These are phyloP conservation scores for Micropoecilia bifurca DNA, from an alignment of 2,797 vertebrate genomes.

Conservation along the genomic window DNA sequence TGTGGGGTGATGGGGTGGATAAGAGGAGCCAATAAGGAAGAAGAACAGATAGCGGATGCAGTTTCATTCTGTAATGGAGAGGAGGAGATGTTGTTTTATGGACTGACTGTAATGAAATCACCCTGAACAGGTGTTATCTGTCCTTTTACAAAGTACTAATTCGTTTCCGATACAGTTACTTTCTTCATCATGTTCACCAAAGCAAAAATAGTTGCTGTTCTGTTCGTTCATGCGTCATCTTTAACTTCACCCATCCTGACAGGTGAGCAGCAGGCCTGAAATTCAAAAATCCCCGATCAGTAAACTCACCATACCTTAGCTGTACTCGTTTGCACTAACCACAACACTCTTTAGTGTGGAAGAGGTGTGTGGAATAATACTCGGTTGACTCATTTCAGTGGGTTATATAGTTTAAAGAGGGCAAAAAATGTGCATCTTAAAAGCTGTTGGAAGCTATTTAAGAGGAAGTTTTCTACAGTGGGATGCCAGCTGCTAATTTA, in stretches of 20 bases:
- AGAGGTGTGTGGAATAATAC: neutral
- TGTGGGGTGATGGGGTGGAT: slow-evolving; percentile 47
- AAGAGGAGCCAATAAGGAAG: slow-evolving; percentile 26
- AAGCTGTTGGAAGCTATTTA: neutral
- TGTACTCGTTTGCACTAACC: neutral
- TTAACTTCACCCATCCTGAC: neutral
- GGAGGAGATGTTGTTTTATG: slow-evolving; percentile 1
- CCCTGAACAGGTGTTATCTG: neutral
- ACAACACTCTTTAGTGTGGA: neutral
- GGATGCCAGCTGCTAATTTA: neutral
- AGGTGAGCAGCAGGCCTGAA: neutral
- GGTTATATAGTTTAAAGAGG: neutral
- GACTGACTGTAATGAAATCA: slow-evolving; percentile 4
- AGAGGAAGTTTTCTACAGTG: neutral
- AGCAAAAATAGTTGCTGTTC: neutral
- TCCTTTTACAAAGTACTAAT: neutral
- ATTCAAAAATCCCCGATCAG: neutral
- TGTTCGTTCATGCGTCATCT: neutral
- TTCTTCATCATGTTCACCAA: neutral
- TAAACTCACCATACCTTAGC: neutral
- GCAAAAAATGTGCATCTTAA: neutral
- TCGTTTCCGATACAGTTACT: neutral
- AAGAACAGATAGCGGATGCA: slow-evolving; percentile 8
- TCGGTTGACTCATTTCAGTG: neutral
- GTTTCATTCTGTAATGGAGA: slow-evolving; percentile 22